A percentile compares a stretch with the other conserved stretches of the same genome.
Evolutionary conservation across 2,113 vertebrate species (phyloP).

Genomic region (Lethenteron reissneri): DNA sequence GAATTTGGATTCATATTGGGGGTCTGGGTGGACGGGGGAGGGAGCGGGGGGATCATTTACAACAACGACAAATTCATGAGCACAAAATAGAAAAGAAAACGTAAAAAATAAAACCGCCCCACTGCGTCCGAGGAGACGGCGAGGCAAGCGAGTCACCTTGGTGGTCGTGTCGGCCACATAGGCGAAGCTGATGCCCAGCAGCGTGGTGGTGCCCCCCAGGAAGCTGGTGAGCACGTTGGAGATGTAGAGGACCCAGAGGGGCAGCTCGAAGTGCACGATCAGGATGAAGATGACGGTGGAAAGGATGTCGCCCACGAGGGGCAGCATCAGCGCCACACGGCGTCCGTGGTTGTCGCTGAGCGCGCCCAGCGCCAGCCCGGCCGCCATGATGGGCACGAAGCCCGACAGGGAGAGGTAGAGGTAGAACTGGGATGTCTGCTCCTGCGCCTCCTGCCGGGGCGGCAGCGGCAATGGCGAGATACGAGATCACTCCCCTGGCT

Average conservation of each 20-base stretch:
- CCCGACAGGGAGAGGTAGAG: conserved; percentile 43
- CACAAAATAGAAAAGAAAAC: too few species aligned
- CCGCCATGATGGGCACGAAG: conserved; percentile 40
- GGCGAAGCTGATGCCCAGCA: conserved; percentile 60
- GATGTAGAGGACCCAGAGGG: conserved; percentile 38
- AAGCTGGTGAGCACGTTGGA: conserved; percentile 33
- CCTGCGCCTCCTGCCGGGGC: conserved; percentile 48
- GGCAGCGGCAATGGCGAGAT: too few species aligned
- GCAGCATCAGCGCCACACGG: conserved; percentile 49
- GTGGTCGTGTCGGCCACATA: conserved; percentile 54
- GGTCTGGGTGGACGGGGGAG: too few species aligned
- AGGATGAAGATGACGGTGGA: conserved; percentile 24
- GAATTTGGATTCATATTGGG: too few species aligned
- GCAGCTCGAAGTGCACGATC: conserved; percentile 40
- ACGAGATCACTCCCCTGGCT: too few species aligned
- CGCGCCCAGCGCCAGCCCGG: conserved; percentile 57
- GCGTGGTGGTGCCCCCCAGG: conserved; percentile 49
- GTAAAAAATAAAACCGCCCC: too few species aligned
- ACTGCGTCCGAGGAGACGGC: too few species aligned
- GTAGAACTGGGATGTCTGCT: conserved; percentile 42
- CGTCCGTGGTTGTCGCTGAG: conserved; percentile 56
- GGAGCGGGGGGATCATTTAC: too few species aligned
- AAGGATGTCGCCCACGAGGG: conserved; percentile 34
- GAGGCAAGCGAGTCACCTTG: conserved; percentile 5
- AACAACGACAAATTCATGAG: too few species aligned